These are phyloP conservation scores for Calyptommatus sinebrachiatus DNA, from an alignment of 2,113 vertebrate species.

Conservation along the genomic window DNA sequence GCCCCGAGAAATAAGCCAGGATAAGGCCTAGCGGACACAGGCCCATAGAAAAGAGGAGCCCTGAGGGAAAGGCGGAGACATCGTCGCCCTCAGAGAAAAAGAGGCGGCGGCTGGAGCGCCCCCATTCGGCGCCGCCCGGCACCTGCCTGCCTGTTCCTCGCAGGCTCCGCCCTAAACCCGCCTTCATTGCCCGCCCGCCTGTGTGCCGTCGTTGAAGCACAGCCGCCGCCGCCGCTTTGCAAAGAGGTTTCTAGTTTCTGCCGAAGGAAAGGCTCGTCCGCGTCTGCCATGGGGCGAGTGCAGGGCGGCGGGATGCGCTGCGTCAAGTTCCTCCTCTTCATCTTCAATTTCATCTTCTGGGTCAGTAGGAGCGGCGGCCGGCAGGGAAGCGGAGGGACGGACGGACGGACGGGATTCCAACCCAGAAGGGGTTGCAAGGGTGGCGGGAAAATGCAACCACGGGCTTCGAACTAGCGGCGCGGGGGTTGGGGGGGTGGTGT, in stretches of 20 bases:
- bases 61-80: not conserved
- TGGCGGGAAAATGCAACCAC: not conserved
- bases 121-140: not conserved
- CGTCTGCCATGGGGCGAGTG: slow-evolving; percentile 79
- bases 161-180: not conserved
- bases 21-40: not conserved
- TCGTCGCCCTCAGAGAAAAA: not conserved
- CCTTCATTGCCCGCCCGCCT: not conserved
- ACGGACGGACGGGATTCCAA: no score
- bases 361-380: slow-evolving; percentile 73
- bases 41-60: not conserved
- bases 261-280: not conserved
- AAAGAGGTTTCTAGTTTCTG: not conserved
- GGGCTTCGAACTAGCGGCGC: not conserved
- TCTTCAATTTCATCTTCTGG: slow-evolving; percentile 94
- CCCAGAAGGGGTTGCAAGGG: not conserved
- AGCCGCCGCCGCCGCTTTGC: not conserved
- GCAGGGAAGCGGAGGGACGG: not conserved
- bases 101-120: not conserved
- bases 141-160: not conserved
- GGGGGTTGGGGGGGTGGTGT: no score
- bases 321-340: slow-evolving; percentile 88
- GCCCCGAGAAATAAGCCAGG: no score
- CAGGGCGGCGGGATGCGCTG: slow-evolving; percentile 87
- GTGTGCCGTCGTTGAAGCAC: not conserved